Conservation (phyloP, 2,888 invertebrate species). For the Endotricha flammealis region DNA sequence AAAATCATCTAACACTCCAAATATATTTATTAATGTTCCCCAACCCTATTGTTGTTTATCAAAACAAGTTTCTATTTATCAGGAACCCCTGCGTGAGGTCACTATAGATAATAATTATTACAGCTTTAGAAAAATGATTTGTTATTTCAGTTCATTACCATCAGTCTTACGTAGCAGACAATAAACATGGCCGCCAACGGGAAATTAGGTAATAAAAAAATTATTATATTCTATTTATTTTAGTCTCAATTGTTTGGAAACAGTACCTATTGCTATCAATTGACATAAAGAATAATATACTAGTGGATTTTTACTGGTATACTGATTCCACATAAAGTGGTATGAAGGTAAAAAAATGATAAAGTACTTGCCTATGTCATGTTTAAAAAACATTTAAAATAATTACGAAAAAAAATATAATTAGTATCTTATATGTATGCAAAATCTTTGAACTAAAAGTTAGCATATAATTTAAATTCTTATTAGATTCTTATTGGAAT, state of each 20-base stretch:
- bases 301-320: too few relatives aligned
- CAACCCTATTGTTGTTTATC: slow-evolving; percentile 37
- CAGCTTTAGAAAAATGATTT: slow-evolving; percentile 25
- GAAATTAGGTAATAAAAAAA: slow-evolving; percentile 71
- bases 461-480: too few relatives aligned
- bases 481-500: too few relatives aligned
- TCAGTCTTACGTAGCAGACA: slow-evolving; percentile 32
- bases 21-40: not conserved
- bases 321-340: too few relatives aligned
- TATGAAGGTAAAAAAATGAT: too few relatives aligned
- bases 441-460: too few relatives aligned
- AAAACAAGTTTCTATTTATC: slow-evolving; percentile 58
- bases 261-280: too few relatives aligned
- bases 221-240: too few relatives aligned
- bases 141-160: slow-evolving; percentile 39
- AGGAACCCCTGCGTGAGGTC: slow-evolving; percentile 69
- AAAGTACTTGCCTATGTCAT: too few relatives aligned
- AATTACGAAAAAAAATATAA: not conserved
- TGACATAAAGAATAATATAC: too few relatives aligned
- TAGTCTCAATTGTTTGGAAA: slow-evolving; percentile 1
- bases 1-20: too few relatives aligned
- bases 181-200: slow-evolving; percentile 63
- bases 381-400: not conserved
- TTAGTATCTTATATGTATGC: too few relatives aligned
- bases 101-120: slow-evolving; percentile 37